Conservation (phyloP, 37 sponge, comb jelly and placozoan species). For the Theonella swinhoei region DNA sequence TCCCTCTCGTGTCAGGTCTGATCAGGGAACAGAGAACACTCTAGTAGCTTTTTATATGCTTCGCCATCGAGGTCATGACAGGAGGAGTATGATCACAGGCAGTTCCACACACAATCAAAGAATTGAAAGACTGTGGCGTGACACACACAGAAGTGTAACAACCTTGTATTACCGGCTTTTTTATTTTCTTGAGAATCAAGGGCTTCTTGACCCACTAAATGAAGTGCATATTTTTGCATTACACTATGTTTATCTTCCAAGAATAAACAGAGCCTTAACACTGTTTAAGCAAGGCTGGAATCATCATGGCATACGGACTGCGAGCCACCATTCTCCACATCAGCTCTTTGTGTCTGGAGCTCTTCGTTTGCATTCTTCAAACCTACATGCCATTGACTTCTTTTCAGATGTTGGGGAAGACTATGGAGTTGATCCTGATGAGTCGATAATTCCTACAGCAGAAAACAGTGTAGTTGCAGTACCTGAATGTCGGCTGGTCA, state of each 20-base stretch:
- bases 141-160: slow-evolving; percentile 22
- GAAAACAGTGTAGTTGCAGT: not conserved
- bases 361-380: not conserved
- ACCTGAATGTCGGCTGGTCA: not conserved
- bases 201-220: slow-evolving; percentile 24
- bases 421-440: not conserved
- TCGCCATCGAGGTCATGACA: slow-evolving; percentile 24
- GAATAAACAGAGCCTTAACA: slow-evolving; percentile 26
- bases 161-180: slow-evolving; percentile 40
- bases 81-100: slow-evolving; percentile 42
- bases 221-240: slow-evolving; percentile 35
- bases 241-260: slow-evolving; percentile 45
- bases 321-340: not conserved
- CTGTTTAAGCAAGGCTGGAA: slow-evolving; percentile 41
- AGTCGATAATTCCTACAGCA: not conserved
- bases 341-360: slow-evolving; percentile 19
- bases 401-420: not conserved
- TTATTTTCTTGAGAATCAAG: slow-evolving; percentile 30
- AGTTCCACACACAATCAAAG: slow-evolving; percentile 49
- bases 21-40: slow-evolving; percentile 51
- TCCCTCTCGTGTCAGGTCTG: slow-evolving; percentile 53
- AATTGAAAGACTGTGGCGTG: slow-evolving; percentile 56
- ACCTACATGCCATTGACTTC: not conserved
- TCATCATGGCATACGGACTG: slow-evolving; percentile 33
- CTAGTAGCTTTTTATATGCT: slow-evolving; percentile 43